phyloP scores from a whole-genome alignment of 2,888 invertebrate genomes.

The Pyrochroa serraticornis region DNA sequence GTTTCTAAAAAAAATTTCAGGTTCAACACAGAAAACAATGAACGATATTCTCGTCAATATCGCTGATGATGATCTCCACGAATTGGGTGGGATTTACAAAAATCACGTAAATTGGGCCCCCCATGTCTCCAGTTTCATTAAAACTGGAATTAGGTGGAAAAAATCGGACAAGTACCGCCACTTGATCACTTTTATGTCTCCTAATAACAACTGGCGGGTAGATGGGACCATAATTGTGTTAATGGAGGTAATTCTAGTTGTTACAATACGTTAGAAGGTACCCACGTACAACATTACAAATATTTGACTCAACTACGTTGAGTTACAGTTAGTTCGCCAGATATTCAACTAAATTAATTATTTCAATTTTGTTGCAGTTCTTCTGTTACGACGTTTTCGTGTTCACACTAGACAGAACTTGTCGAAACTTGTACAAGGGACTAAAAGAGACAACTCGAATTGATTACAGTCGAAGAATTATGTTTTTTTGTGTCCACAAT shows the following conservation, averaged over 20 bases:
- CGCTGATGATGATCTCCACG: conserved; percentile 2
- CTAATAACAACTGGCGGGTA: conserved; percentile 1
- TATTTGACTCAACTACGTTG: too few relatives aligned
- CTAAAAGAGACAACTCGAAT: not conserved
- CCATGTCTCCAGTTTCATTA: conserved; percentile 6
- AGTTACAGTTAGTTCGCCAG: too few relatives aligned
- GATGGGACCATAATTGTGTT: conserved; percentile 17
- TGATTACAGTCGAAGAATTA: not conserved
- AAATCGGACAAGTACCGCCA: conserved; percentile 4
- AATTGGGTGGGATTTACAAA: conserved; percentile 4
- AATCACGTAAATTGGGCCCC: conserved; percentile 14
- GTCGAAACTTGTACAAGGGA: not conserved
- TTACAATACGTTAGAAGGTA: too few relatives aligned
- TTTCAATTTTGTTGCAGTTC: not conserved
- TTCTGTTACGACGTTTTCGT: conserved; percentile 13
- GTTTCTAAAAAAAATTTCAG: too few relatives aligned
- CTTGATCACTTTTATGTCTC: conserved; percentile 6
- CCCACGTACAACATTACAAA: too few relatives aligned
- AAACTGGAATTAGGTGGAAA: conserved; percentile 12
- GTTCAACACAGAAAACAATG: too few relatives aligned
- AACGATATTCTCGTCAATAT: conserved; percentile 13
- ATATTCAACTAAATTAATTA: too few relatives aligned
- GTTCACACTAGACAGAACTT: conserved; percentile 13
- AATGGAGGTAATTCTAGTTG: not conserved
- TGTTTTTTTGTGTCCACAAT: not conserved